phyloP scores from a whole-genome alignment of 2,888 invertebrate species.

The Rhorus exstirpatorius region DNA sequence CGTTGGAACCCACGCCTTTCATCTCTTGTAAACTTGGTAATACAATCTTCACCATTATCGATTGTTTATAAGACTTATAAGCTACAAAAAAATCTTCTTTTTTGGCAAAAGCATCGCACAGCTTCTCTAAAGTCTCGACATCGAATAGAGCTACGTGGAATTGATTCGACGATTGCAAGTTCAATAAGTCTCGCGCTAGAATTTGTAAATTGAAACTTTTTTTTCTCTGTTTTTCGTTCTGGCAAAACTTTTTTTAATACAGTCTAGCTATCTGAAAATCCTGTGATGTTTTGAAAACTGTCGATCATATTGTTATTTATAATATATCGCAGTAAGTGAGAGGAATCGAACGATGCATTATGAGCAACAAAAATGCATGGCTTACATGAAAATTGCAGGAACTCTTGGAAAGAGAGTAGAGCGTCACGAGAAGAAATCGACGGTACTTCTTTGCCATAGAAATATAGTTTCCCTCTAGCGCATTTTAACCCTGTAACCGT shows the following conservation, averaged over 20 bases:
- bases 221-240: background rate
- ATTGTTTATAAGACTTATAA: slow-evolving; percentile 31
- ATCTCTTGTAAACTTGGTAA: slow-evolving; percentile 26
- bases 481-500: slow-evolving; percentile 62
- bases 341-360: slow-evolving; percentile 59
- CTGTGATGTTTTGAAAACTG: slow-evolving; percentile 51
- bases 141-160: slow-evolving; percentile 57
- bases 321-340: slow-evolving; percentile 50
- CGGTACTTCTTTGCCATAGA: slow-evolving; percentile 54
- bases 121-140: slow-evolving; percentile 43
- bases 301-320: slow-evolving; percentile 38
- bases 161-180: slow-evolving; percentile 4
- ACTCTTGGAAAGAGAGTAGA: slow-evolving; percentile 38
- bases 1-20: slow-evolving; percentile 32
- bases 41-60: slow-evolving; percentile 9
- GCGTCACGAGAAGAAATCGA: too few species aligned
- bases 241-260: slow-evolving; percentile 34
- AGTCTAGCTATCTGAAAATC: slow-evolving; percentile 57
- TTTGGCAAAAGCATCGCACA: slow-evolving; percentile 25
- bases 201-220: slow-evolving; percentile 38
- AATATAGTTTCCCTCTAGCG: slow-evolving; percentile 55
- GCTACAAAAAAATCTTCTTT: slow-evolving; percentile 16
- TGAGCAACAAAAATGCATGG: slow-evolving; percentile 60
- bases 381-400: slow-evolving; percentile 22
- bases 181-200: slow-evolving; percentile 44